These are phyloP conservation scores for Drosophila ochracea DNA, from an alignment of 2,888 invertebrate species.

Conservation along the genomic window DNA sequence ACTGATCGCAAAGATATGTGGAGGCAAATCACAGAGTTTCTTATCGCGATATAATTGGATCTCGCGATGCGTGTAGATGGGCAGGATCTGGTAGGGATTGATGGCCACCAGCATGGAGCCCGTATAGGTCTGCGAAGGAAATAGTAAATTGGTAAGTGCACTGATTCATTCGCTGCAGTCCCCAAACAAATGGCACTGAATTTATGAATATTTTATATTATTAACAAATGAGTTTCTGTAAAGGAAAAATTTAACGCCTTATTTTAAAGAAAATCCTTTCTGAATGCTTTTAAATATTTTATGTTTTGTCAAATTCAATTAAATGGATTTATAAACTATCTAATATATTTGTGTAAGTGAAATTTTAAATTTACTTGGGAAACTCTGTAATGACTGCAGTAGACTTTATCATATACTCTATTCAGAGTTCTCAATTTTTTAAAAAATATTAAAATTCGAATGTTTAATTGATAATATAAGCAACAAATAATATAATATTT, in stretches of 20 bases:
- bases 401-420: background rate
- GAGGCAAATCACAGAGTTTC: slow-evolving; percentile 94
- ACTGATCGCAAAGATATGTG: slow-evolving; percentile 98
- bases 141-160: background rate
- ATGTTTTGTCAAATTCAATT: background rate
- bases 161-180: background rate
- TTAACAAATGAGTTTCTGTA: background rate
- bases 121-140: slow-evolving; percentile 92
- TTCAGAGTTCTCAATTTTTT: background rate
- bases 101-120: slow-evolving; percentile 97
- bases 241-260: background rate
- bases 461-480: background rate
- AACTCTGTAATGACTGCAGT: background rate
- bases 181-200: background rate
- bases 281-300: background rate
- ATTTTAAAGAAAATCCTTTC: background rate
- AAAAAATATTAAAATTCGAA: too few relatives aligned
- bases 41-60: slow-evolving; percentile 93
- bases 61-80: slow-evolving; percentile 96
- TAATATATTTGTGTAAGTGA: background rate
- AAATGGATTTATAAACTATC: too few relatives aligned
- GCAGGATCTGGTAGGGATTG: slow-evolving; percentile 96
- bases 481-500: too few relatives aligned
- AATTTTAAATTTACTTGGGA: background rate
- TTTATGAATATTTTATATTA: background rate